Conservation (phyloP, 1,140 invertebrate species). For the Neotoxoptera formosana region DNA sequence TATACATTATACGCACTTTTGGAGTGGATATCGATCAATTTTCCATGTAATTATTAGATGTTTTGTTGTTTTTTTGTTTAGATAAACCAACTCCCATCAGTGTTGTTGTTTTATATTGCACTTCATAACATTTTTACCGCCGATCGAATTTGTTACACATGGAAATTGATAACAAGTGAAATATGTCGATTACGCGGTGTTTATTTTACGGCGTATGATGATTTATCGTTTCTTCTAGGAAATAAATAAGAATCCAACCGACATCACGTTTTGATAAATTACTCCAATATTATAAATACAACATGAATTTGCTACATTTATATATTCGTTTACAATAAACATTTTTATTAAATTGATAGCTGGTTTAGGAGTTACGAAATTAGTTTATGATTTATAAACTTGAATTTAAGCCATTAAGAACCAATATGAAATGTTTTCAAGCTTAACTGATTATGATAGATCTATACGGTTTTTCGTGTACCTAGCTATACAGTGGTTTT, state of each 20-base stretch:
- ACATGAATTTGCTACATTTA: background rate
- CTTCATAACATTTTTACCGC: too few relatives aligned
- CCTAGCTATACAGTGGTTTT: background rate
- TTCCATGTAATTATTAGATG: background rate
- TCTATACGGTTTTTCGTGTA: background rate
- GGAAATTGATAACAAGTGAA: background rate
- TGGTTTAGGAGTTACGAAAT: background rate
- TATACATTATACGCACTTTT: too few relatives aligned
- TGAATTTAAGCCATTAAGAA: background rate
- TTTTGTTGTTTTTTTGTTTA: background rate
- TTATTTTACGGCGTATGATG: background rate
- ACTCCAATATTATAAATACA: background rate
- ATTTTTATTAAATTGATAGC: background rate
- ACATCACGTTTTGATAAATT: background rate
- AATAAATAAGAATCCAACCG: background rate
- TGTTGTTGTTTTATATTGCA: background rate
- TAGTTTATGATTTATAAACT: constrained; percentile 10
- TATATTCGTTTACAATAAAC: background rate
- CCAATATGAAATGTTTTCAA: background rate
- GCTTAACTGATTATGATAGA: constrained; percentile 9
- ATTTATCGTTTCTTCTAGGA: background rate
- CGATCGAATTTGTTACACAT: background rate
- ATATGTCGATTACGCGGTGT: background rate
- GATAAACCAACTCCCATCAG: background rate
- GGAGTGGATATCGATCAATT: background rate